Evolutionary conservation across 2,113 vertebrate genomes (phyloP).

Genomic region (Heterochromis multidens): DNA sequence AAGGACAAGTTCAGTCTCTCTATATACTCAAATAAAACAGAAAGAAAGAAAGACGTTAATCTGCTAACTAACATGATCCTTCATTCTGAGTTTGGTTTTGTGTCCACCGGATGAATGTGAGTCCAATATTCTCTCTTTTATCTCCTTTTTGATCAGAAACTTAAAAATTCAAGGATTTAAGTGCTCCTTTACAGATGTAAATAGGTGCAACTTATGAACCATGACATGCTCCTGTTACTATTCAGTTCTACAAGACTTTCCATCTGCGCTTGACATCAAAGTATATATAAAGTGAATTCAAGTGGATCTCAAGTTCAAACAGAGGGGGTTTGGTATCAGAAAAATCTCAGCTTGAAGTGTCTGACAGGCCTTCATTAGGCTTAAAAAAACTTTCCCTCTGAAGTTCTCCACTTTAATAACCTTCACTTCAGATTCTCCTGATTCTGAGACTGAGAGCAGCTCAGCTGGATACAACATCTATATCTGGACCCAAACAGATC

Average conservation of each 20-base stretch:
- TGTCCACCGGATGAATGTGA: neutral
- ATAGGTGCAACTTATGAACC: neutral
- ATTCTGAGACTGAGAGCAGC: neutral
- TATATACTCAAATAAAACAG: neutral
- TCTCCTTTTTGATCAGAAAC: rapidly evolving
- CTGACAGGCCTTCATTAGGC: neutral
- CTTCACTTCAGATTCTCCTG: neutral
- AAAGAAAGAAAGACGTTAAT: neutral
- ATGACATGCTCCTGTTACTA: rapidly evolving
- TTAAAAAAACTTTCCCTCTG: neutral
- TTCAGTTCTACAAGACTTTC: neutral
- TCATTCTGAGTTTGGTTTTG: neutral
- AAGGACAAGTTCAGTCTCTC: neutral
- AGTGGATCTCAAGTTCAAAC: neutral
- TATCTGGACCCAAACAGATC: neutral
- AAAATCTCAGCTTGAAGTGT: neutral
- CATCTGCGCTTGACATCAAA: neutral
- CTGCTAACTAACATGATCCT: neutral
- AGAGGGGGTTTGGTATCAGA: neutral
- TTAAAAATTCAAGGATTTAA: neutral
- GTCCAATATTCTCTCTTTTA: neutral
- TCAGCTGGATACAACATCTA: neutral
- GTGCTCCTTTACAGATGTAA: neutral
- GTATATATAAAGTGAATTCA: neutral
- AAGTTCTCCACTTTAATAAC: neutral